A percentile compares a stretch with the other conserved stretches of the same genome.
phyloP scores from a whole-genome alignment of 2,113 vertebrate species.

The Stictonetta naevosa region DNA sequence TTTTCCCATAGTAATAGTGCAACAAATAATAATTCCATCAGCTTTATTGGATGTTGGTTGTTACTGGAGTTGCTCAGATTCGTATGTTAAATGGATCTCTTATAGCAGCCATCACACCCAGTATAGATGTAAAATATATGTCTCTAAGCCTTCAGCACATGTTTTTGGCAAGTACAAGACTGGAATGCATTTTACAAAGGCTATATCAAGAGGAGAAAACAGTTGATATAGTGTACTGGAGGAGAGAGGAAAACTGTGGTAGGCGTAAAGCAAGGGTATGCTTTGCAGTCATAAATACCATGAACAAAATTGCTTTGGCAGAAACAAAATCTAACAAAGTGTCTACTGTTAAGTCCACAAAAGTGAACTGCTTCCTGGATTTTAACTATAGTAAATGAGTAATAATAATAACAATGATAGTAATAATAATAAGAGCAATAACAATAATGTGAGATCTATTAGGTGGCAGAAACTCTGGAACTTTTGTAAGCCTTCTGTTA shows the following conservation, averaged over 20 bases:
- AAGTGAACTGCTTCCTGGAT: not conserved
- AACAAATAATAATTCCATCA: slow-evolving; percentile 61
- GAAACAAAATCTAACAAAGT: not conserved
- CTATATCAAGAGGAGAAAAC: not conserved
- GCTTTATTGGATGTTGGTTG: slow-evolving; percentile 59
- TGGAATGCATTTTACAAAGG: not conserved
- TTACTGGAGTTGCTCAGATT: slow-evolving; percentile 21
- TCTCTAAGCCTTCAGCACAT: not conserved
- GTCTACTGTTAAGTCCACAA: not conserved
- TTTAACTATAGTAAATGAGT: not conserved
- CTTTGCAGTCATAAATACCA: not conserved
- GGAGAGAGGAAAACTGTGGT: not conserved
- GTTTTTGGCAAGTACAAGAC: not conserved
- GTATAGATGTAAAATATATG: slow-evolving; percentile 7
- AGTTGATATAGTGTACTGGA: not conserved
- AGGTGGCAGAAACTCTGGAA: not conserved
- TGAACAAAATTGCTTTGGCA: not conserved
- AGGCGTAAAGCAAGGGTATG: not conserved
- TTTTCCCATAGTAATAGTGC: slow-evolving; percentile 59
- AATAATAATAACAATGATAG: not conserved
- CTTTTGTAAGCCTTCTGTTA: not conserved
- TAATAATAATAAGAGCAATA: not conserved
- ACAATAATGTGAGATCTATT: not conserved
- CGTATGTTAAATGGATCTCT: not conserved
- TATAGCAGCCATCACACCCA: not conserved